These are phyloP conservation scores for Orcinus orca DNA, from an alignment of 2,113 vertebrate species.

Conservation along the genomic window DNA sequence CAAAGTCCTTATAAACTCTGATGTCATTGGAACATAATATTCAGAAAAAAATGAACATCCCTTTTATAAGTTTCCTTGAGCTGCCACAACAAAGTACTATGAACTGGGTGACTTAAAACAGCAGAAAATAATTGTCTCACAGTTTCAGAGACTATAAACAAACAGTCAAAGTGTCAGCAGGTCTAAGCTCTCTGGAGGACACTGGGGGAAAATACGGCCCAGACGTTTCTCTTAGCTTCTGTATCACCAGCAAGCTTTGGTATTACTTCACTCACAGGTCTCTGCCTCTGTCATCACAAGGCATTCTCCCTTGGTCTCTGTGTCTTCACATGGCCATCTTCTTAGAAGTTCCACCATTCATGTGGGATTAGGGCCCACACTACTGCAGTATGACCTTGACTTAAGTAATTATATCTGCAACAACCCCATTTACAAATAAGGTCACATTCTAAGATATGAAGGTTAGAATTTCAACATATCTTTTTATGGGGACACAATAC, in stretches of 20 bases:
- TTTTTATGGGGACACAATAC: not conserved
- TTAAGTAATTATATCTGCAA: not conserved
- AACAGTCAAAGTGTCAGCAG: not conserved
- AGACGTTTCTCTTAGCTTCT: not conserved
- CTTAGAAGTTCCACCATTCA: not conserved
- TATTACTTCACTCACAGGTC: not conserved
- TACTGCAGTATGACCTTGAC: not conserved
- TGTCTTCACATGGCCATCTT: not conserved
- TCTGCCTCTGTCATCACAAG: too few relatives aligned
- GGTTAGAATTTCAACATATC: not conserved
- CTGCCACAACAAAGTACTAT: not conserved
- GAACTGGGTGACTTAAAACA: not conserved
- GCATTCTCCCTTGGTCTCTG: not conserved
- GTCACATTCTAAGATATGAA: not conserved
- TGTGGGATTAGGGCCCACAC: not conserved
- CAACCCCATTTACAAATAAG: too few relatives aligned
- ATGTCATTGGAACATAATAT: too few relatives aligned
- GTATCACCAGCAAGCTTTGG: not conserved
- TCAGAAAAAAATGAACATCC: not conserved
- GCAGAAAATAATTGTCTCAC: not conserved
- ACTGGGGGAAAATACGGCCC: fast-evolving
- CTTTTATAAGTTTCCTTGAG: not conserved
- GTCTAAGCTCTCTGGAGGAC: not conserved
- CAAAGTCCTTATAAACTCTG: not conserved
- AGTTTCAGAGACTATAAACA: not conserved